Evolutionary conservation across 2,888 invertebrate species (phyloP).

Genomic region (Drosophila ezoana): DNA sequence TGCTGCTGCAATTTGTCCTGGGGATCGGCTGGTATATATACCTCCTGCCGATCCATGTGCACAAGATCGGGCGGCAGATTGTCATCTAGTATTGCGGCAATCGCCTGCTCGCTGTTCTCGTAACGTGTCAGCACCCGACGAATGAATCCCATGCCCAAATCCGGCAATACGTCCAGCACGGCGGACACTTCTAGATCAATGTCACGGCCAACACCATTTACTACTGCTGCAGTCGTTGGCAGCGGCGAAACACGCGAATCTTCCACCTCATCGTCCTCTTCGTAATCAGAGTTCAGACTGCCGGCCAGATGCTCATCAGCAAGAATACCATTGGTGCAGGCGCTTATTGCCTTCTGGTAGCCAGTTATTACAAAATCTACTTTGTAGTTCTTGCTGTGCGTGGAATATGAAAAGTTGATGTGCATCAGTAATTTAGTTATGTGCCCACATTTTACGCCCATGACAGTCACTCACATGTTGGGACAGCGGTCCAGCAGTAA

Average conservation of each 20-base stretch:
- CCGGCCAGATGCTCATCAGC: constrained; percentile 43
- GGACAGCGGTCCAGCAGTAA: constrained; percentile 87
- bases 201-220: constrained; percentile 60
- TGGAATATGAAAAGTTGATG: not conserved
- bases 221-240: constrained; percentile 24
- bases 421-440: not conserved
- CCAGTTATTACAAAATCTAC: constrained; percentile 60
- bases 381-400: constrained; percentile 62
- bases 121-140: constrained; percentile 91
- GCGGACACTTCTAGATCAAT: constrained; percentile 85
- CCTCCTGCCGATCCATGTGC: constrained; percentile 86
- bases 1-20: constrained; percentile 86
- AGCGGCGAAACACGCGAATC: constrained; percentile 7
- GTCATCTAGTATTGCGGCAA: constrained; percentile 92
- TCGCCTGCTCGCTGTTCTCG: constrained; percentile 90
- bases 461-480: constrained; percentile 88
- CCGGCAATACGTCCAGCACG: constrained; percentile 88
- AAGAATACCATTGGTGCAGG: constrained; percentile 47
- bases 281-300: constrained; percentile 30
- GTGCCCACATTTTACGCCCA: not conserved
- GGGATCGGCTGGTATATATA: constrained; percentile 88
- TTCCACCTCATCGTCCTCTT: constrained; percentile 50
- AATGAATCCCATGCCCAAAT: constrained; percentile 91
- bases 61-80: constrained; percentile 84
- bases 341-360: constrained; percentile 61